phyloP scores from a whole-genome alignment of 2,888 invertebrate genomes.

The Spilosoma lubricipeda region DNA sequence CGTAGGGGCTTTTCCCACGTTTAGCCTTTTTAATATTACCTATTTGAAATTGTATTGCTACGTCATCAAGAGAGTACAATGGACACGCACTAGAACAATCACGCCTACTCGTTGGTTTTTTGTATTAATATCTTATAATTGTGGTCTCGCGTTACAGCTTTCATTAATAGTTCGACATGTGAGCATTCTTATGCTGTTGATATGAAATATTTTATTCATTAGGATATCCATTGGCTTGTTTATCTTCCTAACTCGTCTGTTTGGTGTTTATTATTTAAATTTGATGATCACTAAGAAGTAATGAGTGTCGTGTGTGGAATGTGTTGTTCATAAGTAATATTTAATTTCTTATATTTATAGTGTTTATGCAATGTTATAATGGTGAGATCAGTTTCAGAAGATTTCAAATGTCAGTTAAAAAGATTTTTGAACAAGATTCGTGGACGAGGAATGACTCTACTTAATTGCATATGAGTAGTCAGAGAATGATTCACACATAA shows the following conservation, averaged over 20 bases:
- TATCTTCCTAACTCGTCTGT: constrained; percentile 29
- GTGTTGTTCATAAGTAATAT: constrained; percentile 11
- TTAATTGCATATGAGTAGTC: background rate
- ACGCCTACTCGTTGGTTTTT: constrained; percentile 67
- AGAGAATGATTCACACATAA: background rate
- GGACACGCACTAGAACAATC: constrained; percentile 59
- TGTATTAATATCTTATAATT: constrained; percentile 75
- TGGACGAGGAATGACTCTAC: background rate
- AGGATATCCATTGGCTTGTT: constrained; percentile 39
- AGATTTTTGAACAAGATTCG: background rate
- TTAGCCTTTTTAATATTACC: too few species aligned
- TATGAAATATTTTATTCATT: constrained; percentile 46
- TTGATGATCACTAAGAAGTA: constrained; percentile 12
- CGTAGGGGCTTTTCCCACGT: too few species aligned
- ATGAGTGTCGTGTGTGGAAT: constrained; percentile 24
- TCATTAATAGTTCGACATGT: constrained; percentile 66
- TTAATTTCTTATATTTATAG: constrained; percentile 6
- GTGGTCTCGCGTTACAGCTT: constrained; percentile 62
- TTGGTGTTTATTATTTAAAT: constrained; percentile 19
- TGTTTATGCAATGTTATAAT: background rate
- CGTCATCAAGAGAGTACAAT: constrained; percentile 30
- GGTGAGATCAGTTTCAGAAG: background rate
- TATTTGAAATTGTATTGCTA: background rate
- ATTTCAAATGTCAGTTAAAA: background rate
- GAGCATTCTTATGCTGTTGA: constrained; percentile 41